Evolutionary conservation across 2,888 invertebrate species (phyloP), one percentile per base, ranked within the genome.

Genomic region (Gymnosoma rotundatum): DNA sequence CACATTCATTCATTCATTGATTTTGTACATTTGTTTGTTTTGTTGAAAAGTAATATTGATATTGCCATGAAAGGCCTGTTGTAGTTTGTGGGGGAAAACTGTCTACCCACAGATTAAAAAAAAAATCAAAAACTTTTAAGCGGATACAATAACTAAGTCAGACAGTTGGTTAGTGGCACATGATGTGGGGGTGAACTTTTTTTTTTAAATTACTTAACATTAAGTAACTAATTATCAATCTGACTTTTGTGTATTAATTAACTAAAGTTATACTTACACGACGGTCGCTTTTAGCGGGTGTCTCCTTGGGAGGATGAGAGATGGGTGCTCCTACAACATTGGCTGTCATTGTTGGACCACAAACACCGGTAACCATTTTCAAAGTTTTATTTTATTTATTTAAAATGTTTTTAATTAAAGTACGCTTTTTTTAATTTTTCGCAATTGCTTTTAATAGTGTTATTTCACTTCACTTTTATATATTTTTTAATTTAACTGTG

Each of bases 311-410:
- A 50, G 70, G 88, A 87, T 89, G 90, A 87, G 88, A 86, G 54
- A 88, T 89, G 64, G 91, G 89, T 82, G 89, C 88, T 86, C 90
- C 89, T 86, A 92, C 87, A 67, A 89, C 89, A 86, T 90, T 91
- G 86, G 90, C 88, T 79, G 88, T 89, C 90, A 92, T 90, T 87
- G 88, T 90, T 82, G 88, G 86, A 78, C 89, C 87, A 81, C 90
- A 89, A 79, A 92, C 90, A 89, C 92, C 92, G 88, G 92, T 92
- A 88, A 92, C 92, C 92, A 92, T 92, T 12, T 42, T 42, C 1
- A 42, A 12, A 12, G 10, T 42, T 88, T 89, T 88, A 56, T 58
- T 69, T 10, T 66, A 42, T 74, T 63, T 32, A 32, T 32, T 6
- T 7, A 32, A 32, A 32, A 32, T 32, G 32, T 32, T 45, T 76